Evolutionary conservation across 2,888 invertebrate species (phyloP), one percentile per base, ranked within the genome.

Genomic region (Drosophila tanythrix): DNA sequence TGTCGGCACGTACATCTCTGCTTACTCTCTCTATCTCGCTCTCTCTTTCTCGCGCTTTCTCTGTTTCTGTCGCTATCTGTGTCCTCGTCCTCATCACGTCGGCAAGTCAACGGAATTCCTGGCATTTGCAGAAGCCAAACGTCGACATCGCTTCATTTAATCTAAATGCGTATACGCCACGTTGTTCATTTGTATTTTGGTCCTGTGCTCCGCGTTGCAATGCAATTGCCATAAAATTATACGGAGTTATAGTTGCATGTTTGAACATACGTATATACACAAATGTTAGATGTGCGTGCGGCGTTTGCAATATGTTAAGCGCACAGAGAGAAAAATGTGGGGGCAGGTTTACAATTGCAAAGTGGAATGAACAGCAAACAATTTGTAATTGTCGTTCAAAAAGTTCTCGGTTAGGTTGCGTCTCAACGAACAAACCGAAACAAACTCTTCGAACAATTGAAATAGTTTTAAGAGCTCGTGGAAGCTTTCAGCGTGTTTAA

Each of bases 221-320:
- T 73, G 65, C 79, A 87, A 87, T 76, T 74, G 73, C 85, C 85
- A 71, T 79, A 61, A 74, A 71, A 79, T 68, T 68, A 72, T 76
- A 60, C 67, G 60, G 50, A 40, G 21, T 43, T 43, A 57, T 43
- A 43, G 29, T 11, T 27, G 25, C 8, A 36, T 51, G 29, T 70
- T 46, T 57, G 64, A 52, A 25, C 46, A 46, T 38, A 40, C 25
- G 38, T 50, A 31, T 63, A 53, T 31, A 46, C 36, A 55, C 43
- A 51, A 68, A 56, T 29, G 27, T 51, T 46, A 29, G 10, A 56
- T 33, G 64, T 69, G 74, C 69, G 69, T 73, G 79, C 50, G 46
- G 46, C 69, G 63, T 18, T 57, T 57, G 64, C 53, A 63, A 52
- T 68, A 63, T 62, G 52, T 53, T 57, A n/a, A 46, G 25, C 43